Conservation (phyloP, 2,113 vertebrate species). For the Rafetus swinhoei region DNA sequence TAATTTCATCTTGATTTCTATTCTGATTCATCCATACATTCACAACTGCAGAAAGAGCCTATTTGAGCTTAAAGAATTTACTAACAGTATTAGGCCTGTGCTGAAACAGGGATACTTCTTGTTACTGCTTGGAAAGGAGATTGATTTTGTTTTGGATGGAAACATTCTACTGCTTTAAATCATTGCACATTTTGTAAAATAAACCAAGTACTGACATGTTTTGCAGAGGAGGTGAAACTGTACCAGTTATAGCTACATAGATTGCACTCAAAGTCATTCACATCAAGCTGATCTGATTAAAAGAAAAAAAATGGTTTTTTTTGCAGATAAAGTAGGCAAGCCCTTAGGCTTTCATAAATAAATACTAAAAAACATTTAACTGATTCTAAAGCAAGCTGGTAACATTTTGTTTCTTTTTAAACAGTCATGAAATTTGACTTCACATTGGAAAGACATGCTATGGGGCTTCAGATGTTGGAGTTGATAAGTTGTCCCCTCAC, state of each 20-base stretch:
- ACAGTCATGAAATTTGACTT: not conserved
- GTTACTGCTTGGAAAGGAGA: not conserved
- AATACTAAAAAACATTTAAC: not conserved
- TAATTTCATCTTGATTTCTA: not conserved
- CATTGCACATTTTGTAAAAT: not conserved
- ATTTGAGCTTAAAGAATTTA: not conserved
- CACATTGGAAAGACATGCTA: not conserved
- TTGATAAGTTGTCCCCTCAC: not conserved
- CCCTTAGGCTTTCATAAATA: constrained; percentile 6
- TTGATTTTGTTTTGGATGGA: not conserved
- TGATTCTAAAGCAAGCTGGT: not conserved
- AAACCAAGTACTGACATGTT: not conserved
- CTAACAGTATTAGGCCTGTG: not conserved
- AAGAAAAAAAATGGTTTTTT: not conserved
- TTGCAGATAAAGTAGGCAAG: not conserved
- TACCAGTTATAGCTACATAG: not conserved
- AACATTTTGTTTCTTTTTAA: not conserved
- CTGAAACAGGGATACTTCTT: not conserved
- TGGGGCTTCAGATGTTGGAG: not conserved
- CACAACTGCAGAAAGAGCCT: not conserved
- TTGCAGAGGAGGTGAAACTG: not conserved
- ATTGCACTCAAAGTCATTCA: not conserved
- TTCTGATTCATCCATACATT: not conserved
- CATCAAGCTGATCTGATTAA: not conserved
- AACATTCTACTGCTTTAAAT: not conserved